Evolutionary conservation across 2,797 vertebrate genomes (phyloP), one percentile per base, ranked within the genome.

Genomic region (Sebastes nivosus): DNA sequence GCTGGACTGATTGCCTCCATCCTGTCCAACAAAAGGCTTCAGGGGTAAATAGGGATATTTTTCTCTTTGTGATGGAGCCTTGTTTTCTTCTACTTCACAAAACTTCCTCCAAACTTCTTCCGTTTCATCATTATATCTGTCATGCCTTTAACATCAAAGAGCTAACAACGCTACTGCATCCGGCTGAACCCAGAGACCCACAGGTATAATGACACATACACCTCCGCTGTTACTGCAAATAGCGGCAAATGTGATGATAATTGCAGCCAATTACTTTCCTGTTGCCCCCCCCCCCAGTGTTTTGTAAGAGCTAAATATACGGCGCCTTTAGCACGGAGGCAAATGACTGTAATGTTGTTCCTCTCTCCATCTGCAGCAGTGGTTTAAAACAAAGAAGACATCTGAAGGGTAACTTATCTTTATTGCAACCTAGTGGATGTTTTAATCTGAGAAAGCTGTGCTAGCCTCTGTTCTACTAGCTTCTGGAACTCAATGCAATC

Each of bases 201-300:
- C 50, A 77, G 78, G 67, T 91, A 70, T 80, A 91, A 86, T 88
- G 78, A 89, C 75, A 75, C 14, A 46, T 34, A 79, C 79, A 78
- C 79, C 83, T 88, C 87, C 73, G 24, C 87, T 75, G 72, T 58
- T 88, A 20, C 81, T 79, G 80, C 60, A 77, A 90, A 87, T 89
- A 67, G 76, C 38, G 9, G 77, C 63, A 84, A 86, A 85, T 90
- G 74, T 84, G 87, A 92, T 86, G 75, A 84, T 94, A 91, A 92
- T 92, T 92, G 80, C 85, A 86, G 84, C 55, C 81, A 86, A 90
- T 94, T 92, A 86, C 81, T 75, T 88, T 87, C 80, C 70, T 61
- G 81, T 81, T 78, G 71, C 82, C 72, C 77, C 46, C 72, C 77
- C 46, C 46, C 58, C 69, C 34, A 64, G 59, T 85, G 89, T 85